Conservation (phyloP, 2,888 invertebrate genomes). For the Melikaiella ostensackeni region DNA sequence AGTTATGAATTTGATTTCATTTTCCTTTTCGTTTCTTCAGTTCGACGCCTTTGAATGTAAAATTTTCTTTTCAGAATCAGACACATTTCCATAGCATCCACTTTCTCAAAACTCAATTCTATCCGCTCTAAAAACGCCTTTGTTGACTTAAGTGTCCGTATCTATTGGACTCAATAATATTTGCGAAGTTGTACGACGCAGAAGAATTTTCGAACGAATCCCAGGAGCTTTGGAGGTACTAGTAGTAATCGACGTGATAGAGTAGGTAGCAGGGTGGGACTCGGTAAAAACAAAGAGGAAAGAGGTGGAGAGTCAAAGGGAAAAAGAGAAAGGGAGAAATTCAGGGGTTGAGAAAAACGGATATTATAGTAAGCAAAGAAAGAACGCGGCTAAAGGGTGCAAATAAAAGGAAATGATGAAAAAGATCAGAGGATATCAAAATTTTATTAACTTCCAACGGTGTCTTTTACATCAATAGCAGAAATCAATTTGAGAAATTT, state of each 20-base stretch:
- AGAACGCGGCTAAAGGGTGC: constrained; percentile 26
- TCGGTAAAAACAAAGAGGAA: constrained; percentile 35
- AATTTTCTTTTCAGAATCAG: constrained; percentile 34
- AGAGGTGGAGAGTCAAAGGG: constrained; percentile 46
- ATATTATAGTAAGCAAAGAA: constrained; percentile 39
- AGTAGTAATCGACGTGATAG: constrained; percentile 49
- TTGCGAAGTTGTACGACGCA: constrained; percentile 22
- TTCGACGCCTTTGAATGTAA: not conserved
- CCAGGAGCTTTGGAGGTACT: constrained; percentile 48
- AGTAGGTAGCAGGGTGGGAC: not conserved
- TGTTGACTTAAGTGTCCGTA: constrained; percentile 36
- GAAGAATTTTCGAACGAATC: constrained; percentile 33
- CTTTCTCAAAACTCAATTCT: constrained; percentile 25
- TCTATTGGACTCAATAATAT: constrained; percentile 27
- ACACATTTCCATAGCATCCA: constrained; percentile 27
- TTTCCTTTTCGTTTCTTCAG: not conserved
- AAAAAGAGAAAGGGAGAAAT: constrained; percentile 30
- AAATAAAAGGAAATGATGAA: constrained; percentile 40
- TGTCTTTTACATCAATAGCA: constrained; percentile 28
- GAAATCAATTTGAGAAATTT: constrained; percentile 1
- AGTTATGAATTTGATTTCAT: not conserved
- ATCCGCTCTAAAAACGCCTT: constrained; percentile 16
- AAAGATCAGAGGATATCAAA: constrained; percentile 37
- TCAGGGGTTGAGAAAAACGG: constrained; percentile 28
- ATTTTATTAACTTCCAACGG: constrained; percentile 32